A percentile compares a stretch with the other conserved stretches of the same genome.
These are phyloP conservation scores for Galeruca laticollis DNA, from an alignment of 2,888 invertebrate species.

Conservation along the genomic window DNA sequence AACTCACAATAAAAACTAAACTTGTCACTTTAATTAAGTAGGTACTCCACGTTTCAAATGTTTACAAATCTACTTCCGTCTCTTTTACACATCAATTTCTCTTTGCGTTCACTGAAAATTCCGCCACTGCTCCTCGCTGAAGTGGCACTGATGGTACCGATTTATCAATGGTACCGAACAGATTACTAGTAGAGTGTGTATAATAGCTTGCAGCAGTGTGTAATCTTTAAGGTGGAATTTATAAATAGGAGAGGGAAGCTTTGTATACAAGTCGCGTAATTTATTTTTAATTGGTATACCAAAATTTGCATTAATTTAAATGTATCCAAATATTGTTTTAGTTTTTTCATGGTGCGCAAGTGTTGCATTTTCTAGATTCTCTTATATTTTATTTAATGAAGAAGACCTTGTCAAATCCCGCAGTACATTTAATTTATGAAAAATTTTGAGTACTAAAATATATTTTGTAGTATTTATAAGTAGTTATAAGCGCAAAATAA, in stretches of 20 bases:
- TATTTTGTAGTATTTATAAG: too few relatives aligned
- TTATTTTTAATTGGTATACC: neutral
- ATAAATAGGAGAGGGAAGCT: neutral
- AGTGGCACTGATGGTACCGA: constrained; percentile 7
- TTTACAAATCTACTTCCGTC: constrained; percentile 12
- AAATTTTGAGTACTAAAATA: too few relatives aligned
- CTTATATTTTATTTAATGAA: too few relatives aligned
- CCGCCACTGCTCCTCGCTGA: neutral
- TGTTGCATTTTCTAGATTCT: too few relatives aligned
- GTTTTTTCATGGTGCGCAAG: too few relatives aligned
- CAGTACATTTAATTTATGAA: too few relatives aligned
- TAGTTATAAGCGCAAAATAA: too few relatives aligned
- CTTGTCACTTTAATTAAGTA: neutral
- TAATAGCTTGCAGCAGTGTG: neutral
- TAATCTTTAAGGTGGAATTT: neutral
- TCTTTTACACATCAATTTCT: neutral
- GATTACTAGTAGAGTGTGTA: neutral
- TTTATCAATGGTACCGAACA: constrained; percentile 12
- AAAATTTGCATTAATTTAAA: too few relatives aligned
- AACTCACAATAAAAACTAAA: neutral
- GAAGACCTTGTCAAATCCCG: too few relatives aligned
- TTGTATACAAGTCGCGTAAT: neutral
- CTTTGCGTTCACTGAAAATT: neutral
- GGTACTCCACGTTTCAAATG: neutral
- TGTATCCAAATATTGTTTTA: too few relatives aligned